Evolutionary conservation across 2,888 invertebrate species (phyloP).

Genomic region (Sylvicola fuscatus): DNA sequence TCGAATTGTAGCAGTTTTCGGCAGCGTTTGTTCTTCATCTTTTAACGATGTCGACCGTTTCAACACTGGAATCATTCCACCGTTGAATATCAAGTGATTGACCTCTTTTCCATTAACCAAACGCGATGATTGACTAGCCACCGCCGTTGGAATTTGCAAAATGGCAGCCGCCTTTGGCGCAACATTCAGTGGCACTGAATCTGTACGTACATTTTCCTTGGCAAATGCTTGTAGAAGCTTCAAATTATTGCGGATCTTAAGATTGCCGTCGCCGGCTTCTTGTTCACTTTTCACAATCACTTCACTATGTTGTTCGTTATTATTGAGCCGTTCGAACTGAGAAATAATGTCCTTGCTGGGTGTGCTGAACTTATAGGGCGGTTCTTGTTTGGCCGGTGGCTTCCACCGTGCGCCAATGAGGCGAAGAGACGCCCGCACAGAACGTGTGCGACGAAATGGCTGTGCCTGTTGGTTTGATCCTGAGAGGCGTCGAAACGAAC

Average conservation of each 20-base stretch:
- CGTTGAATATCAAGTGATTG: conserved; percentile 1
- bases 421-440: conserved; percentile 47
- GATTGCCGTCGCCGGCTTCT: conserved; percentile 17
- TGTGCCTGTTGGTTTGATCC: neutral
- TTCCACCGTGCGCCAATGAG: conserved; percentile 41
- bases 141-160: conserved; percentile 27
- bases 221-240: conserved; percentile 9
- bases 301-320: conserved; percentile 10
- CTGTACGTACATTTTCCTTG: conserved; percentile 18
- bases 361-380: conserved; percentile 18
- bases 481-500: conserved; percentile 7
- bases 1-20: conserved; percentile 10
- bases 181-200: conserved; percentile 20
- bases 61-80: conserved; percentile 2
- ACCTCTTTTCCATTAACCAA: neutral
- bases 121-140: conserved; percentile 6
- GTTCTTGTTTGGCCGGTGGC: conserved; percentile 13
- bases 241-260: conserved; percentile 22
- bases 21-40: conserved; percentile 2
- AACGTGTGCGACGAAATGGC: conserved; percentile 36
- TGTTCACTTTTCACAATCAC: no score
- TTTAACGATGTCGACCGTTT: conserved; percentile 7
- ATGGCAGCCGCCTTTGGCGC: conserved; percentile 41
- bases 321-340: neutral
- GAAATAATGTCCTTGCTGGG: neutral